Base-by-base conservation (phyloP, 2,113 vertebrate species). In the Dunckerocampus dactyliophorus region DNA sequence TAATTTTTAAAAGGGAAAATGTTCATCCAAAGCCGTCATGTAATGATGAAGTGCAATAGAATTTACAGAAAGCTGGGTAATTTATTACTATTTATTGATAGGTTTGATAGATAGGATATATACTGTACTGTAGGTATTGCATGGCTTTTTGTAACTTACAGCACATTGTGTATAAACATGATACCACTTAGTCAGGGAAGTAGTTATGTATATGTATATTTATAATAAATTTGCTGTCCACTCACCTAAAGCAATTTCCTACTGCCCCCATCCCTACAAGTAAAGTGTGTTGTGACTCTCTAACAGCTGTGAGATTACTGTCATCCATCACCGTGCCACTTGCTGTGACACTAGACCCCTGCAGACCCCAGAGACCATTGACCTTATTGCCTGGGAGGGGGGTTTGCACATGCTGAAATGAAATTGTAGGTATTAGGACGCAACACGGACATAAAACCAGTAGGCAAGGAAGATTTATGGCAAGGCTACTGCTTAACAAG, bases 41-140 rank as follows among this genome's bases (percentile, higher is more conserved):
- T 85, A 78, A 81, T 73, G 71, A 78, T 54, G 71, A 75, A 72
- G 83, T 85, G 80, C 74, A 77, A 81, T 80, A 81, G 74, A 81
- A 77, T 79, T 73, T 83, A 87, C 80, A 84, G 77, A 70, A 46
- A 83, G 45, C 49, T 72, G 71, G 72, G 85, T 87, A 83, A 86
- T 88, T 89, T 88, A 89, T 89, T 85, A 88, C 79, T 90, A 91
- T 91, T 90, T 92, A 92, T 89, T 90, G 84, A 89, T 89, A 88
- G 78, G 57, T 87, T 89, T 87, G 74, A 84, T 85, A 89, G 82
- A 84, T 75, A 79, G 64, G 78, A 48, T 61, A 77, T 74, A 75
- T 79, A 82, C 79, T 84, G 80, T 86, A 85, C 69, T 85, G 74
- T 84, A 87, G 80, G 90, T 89, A 90, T 72, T 85, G 89, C 89